Evolutionary conservation across 2,113 vertebrate species (phyloP), one percentile per base, ranked within the genome.

Genomic region (Toxotes jaculatrix): DNA sequence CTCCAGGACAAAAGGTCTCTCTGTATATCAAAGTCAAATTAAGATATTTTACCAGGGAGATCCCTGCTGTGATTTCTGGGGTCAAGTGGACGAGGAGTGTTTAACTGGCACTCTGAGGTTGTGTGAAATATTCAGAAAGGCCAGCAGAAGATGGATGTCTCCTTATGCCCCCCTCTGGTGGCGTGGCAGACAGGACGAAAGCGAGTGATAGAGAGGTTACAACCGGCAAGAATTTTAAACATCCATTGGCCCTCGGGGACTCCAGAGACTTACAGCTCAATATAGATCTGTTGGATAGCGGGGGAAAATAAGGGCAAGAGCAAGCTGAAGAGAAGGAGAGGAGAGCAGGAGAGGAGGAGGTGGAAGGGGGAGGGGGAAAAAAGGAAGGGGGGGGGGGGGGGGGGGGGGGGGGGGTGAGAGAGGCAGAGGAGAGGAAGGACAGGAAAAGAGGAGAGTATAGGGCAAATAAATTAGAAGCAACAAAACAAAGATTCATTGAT

Each of bases 151-250:
- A 94, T 84, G 80, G 88, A 94, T 91, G 83, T 64, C 75, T 77
- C 68, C 59, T 49, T 9, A 21, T 77, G 81, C 89, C 83, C 76
- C 84, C 85, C 79, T 76, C 90, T 88, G 86, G 87, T 90, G 89
- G 81, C 57, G 43, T 77, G 77, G 83, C 75, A 57, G 80, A 77
- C 73, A 75, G 87, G 74, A 87, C 75, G 79, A 84, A 84, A 86
- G 86, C 62, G 27, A 86, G 78, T 92, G 93, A 94, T 92, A 77
- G 90, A 94, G 89, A 94, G 92, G 92, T 93, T 93, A 92, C 87
- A 94, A 90, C 80, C 45, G 73, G 85, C 72, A 74, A 85, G 92
- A 94, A 94, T 93, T 93, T 95, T 93, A 92, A 95, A 93, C 93
- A 94, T 82, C 89, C 84, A 74, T 36, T 57, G 86, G 87, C 83